phyloP scores from a whole-genome alignment of 1,140 invertebrate genomes.

The Chelonus insularis region DNA sequence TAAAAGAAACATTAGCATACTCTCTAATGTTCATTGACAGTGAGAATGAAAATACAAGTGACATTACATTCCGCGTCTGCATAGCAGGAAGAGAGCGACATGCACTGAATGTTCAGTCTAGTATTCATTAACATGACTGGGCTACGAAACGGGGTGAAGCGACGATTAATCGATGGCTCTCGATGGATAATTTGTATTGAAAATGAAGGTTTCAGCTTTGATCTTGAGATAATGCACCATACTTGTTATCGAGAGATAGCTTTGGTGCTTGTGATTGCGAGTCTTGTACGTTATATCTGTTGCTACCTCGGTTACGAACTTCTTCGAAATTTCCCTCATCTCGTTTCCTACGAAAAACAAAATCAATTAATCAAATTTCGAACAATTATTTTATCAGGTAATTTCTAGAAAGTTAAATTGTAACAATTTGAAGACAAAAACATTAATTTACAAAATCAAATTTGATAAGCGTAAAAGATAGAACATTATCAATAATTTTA shows the following conservation, averaged over 20 bases:
- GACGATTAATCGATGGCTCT: conserved; percentile 45
- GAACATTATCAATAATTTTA: too few relatives aligned
- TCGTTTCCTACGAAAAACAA: conserved; percentile 51
- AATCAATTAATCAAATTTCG: too few relatives aligned
- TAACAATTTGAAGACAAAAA: too few relatives aligned
- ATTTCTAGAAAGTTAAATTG: too few relatives aligned
- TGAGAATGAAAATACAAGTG: too few relatives aligned
- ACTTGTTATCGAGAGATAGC: conserved; percentile 65
- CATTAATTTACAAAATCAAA: too few relatives aligned
- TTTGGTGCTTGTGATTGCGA: conserved; percentile 57
- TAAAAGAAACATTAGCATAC: too few relatives aligned
- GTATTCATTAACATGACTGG: conserved; percentile 43
- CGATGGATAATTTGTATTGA: conserved; percentile 39
- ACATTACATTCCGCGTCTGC: too few relatives aligned
- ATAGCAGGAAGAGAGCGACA: too few relatives aligned
- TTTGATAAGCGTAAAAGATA: too few relatives aligned
- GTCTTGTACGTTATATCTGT: conserved; percentile 47
- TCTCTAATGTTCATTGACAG: too few relatives aligned
- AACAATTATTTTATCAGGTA: too few relatives aligned
- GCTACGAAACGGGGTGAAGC: conserved; percentile 53
- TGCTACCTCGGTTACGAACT: conserved; percentile 59
- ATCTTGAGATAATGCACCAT: conserved; percentile 59
- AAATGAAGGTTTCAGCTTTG: conserved; percentile 56
- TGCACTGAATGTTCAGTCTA: conserved; percentile 26
- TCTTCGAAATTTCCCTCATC: conserved; percentile 66